A percentile compares a stretch with the other conserved stretches of the same genome.
Conservation (phyloP, 1,140 invertebrate species). For the Homarus americanus region DNA sequence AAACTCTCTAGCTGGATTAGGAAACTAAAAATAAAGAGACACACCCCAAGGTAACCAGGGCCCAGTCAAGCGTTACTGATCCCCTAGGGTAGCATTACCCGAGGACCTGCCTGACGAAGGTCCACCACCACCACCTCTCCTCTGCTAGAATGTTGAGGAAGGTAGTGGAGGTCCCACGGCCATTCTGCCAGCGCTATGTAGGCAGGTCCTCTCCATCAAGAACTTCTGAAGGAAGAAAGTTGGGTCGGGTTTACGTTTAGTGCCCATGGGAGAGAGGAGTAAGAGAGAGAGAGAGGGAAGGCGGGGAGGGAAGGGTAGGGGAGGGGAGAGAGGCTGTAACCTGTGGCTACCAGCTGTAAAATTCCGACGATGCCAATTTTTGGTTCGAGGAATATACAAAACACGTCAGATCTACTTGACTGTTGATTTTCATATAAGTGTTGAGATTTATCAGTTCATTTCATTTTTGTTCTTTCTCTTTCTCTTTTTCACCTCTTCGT, state of each 20-base stretch:
- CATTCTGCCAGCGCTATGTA: neutral
- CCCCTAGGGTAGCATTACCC: neutral
- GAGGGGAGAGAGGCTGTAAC: neutral
- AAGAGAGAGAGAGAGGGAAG: neutral
- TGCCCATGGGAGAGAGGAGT: neutral
- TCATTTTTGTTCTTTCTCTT: no score
- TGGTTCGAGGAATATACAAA: no score
- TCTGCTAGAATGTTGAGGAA: neutral
- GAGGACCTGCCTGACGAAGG: neutral
- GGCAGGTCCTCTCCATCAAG: constrained; percentile 11
- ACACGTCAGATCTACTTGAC: no score
- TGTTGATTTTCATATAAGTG: no score
- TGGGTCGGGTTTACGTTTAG: neutral
- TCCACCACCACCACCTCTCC: neutral
- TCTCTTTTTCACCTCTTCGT: neutral
- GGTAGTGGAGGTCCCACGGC: neutral
- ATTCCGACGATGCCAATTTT: no score
- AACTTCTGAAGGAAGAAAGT: constrained; percentile 26
- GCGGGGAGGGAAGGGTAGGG: neutral
- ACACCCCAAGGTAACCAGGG: neutral
- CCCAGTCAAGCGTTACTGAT: neutral
- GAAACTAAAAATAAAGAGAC: neutral
- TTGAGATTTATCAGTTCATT: no score
- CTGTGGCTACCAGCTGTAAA: neutral
- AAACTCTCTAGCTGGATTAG: neutral